These are phyloP conservation scores for Phyllotreta cruciferae DNA, from an alignment of 2,888 invertebrate species.

Conservation along the genomic window DNA sequence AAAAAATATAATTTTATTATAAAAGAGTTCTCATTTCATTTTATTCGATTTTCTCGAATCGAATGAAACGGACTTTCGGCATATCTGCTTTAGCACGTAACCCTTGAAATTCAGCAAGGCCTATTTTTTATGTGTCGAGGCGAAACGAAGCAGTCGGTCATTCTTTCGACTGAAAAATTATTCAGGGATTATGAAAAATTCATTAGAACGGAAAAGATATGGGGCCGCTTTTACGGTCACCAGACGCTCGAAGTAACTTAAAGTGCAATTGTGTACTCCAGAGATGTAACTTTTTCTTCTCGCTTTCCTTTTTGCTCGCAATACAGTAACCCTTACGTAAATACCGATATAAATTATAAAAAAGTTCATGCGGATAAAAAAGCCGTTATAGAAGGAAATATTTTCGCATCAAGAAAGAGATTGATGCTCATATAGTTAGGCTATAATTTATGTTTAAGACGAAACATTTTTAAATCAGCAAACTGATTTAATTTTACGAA, in stretches of 20 bases:
- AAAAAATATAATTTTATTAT: too few species aligned
- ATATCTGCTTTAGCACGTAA: background rate
- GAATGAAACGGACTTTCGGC: background rate
- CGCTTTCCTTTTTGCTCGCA: conserved; percentile 3
- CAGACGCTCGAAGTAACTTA: conserved; percentile 26
- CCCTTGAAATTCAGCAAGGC: background rate
- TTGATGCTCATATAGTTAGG: too few species aligned
- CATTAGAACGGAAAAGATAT: conserved; percentile 20
- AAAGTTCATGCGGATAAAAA: conserved; percentile 15
- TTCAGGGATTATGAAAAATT: conserved; percentile 32
- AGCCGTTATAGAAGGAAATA: background rate
- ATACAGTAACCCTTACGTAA: conserved; percentile 1
- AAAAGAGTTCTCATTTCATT: too few species aligned
- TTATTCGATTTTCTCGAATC: too few species aligned
- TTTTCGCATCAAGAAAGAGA: too few species aligned
- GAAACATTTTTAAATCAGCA: too few species aligned
- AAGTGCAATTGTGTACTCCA: conserved; percentile 28
- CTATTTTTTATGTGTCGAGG: conserved; percentile 1
- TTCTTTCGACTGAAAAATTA: conserved; percentile 21
- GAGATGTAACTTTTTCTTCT: conserved; percentile 18
- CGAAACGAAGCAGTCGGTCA: conserved; percentile 7
- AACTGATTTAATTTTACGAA: too few species aligned
- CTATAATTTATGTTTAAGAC: too few species aligned
- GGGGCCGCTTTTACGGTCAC: conserved; percentile 29
- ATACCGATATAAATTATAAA: conserved; percentile 20